Base-by-base conservation (phyloP, 2,797 vertebrate species). In the Peromyscus eremicus region DNA sequence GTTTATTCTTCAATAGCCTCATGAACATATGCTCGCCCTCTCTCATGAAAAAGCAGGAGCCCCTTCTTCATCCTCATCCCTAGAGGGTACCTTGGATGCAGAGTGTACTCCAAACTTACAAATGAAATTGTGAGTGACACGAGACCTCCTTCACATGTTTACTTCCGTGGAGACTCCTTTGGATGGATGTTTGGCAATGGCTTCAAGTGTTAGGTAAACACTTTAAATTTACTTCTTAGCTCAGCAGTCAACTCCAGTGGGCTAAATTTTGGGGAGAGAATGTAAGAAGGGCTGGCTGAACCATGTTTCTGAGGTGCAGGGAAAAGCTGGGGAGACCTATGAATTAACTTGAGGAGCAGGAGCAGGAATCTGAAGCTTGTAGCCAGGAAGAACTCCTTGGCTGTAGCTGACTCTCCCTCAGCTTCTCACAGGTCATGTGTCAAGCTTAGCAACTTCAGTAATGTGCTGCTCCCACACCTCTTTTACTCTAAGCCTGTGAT, bases 401-500 rank as follows among this genome's bases (percentile, higher is more conserved):
- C 46, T 49, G 25, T 75, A 29, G 8, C 46, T 34, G 17, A 14
- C 49, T 57, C 17, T 40, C 57, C 40, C 60, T 62, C 40, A 52
- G 70, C 27, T 40, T 93, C 89, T 97, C 84, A 34, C 5, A 57
- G 86, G 76, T 92, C 85, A 17, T 77, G 52, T 96, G 89, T 94
- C 82, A 94, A 90, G 52, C 80, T 87, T 89, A 86, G 86, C 94
- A 80, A 92, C 96, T 95, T 96, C 88, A 80, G 32, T 92, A 91
- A 95, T 88, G 83, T 82, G 57, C 86, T 81, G 90, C 68, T 97
- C 60, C 14, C 80, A 27, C 29, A 83, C 71, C 46, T 46, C 89
- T 94, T 97, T 91, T 83, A 55, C 91, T 90, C 88, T 57, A 90
- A 75, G 91, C 9, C 83, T 97, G 91, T 92, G 95, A 97, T 95